Evolutionary conservation across 2,797 vertebrate species (phyloP), one percentile per base, ranked within the genome.

Genomic region (Martes flavigula): DNA sequence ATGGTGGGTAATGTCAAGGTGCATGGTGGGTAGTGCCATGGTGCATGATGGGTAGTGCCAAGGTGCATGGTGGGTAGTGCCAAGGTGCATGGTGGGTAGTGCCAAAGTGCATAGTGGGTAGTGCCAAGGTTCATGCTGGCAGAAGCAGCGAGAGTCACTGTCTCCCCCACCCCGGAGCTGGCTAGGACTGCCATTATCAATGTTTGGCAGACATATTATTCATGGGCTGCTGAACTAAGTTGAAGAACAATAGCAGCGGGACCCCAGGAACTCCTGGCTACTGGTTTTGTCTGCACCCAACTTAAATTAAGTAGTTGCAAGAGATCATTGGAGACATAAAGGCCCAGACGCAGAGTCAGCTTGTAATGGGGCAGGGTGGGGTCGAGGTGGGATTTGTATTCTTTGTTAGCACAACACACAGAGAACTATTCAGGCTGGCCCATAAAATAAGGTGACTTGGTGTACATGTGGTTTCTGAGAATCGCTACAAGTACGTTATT

Each of bases 241-340:
- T 78, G 58, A 73, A 70, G 43, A 84, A 95, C 30, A 87, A 3
- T 66, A 91, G 60, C 48, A 92, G 27, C 48, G 75, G 77, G 77
- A 58, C 56, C 89, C 81, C 18, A 85, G 79, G 95, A 96, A 92
- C 95, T 84, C 40, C 40, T 23, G 46, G 81, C 54, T 91, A 83
- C 85, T 6, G n/a, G 84, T 75, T 96, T 96, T 92, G 92, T 77
- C 93, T 87, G 18, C 58, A 93, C 35, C 90, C 73, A 48, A 78
- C 58, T 90, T 72, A 87, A 91, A 92, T 87, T 82, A 93, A 92
- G 66, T 84, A 54, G 66, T 75, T 96, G 88, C 94, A 75, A 81
- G 70, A 95, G 85, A 54, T 97, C 97, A 97, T 72, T 96, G 82
- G 82, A 90, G 95, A 90, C 85, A 87, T 60, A 82, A 75, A 97